Evolutionary conservation across 2,888 invertebrate species (phyloP).

Genomic region (Parascotia fuliginaria): DNA sequence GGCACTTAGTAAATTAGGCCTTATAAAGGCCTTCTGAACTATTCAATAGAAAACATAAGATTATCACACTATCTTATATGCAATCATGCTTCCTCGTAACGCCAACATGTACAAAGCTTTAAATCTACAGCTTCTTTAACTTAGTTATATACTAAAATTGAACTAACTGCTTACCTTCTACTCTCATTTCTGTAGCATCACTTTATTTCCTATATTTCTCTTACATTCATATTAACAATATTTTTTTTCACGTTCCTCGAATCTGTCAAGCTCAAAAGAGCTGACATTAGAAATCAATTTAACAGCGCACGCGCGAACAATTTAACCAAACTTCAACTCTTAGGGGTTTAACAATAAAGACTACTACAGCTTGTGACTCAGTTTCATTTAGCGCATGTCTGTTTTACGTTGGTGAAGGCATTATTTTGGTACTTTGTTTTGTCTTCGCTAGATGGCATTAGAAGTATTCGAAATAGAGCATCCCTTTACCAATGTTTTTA

Average conservation of each 20-base stretch:
- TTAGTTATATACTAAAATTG: slow-evolving; percentile 1
- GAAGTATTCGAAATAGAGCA: slow-evolving; percentile 9
- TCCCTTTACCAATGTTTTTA: neutral
- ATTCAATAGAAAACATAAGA: no score
- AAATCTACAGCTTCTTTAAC: neutral
- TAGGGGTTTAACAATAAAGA: neutral
- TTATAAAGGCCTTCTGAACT: no score
- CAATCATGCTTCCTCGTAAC: neutral
- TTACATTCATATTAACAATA: slow-evolving; percentile 38
- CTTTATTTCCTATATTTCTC: slow-evolving; percentile 43
- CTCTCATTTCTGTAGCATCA: slow-evolving; percentile 57
- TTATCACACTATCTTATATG: neutral
- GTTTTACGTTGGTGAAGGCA: slow-evolving; percentile 23
- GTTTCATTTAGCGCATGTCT: slow-evolving; percentile 62
- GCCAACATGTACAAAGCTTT: neutral
- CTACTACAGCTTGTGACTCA: slow-evolving; percentile 20
- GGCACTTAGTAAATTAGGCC: no score
- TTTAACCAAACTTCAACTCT: slow-evolving; percentile 27
- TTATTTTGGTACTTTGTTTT: slow-evolving; percentile 8
- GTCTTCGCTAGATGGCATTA: slow-evolving; percentile 56
- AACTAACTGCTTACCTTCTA: slow-evolving; percentile 55
- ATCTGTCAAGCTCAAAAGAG: slow-evolving; percentile 61
- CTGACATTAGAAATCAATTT: slow-evolving; percentile 72
- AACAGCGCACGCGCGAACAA: slow-evolving; percentile 69
- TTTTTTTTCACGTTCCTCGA: slow-evolving; percentile 26